Conservation (phyloP, 2,797 vertebrate species). For the Gymnopithys bicolor region DNA sequence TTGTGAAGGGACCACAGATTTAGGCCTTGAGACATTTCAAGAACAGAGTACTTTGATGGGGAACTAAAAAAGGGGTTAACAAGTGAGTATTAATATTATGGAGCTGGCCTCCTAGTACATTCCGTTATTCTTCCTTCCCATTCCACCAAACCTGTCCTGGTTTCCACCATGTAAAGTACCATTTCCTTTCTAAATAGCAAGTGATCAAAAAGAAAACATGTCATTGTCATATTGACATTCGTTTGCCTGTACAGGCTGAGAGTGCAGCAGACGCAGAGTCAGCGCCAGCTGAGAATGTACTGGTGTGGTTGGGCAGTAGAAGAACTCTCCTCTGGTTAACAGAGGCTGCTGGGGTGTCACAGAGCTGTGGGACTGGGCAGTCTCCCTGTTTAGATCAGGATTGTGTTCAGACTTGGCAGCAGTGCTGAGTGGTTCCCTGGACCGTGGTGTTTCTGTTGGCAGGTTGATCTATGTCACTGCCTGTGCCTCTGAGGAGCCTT, state of each 20-base stretch:
- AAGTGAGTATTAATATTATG: background rate
- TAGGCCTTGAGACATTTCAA: background rate
- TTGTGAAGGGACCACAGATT: fast-evolving
- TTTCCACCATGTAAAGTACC: background rate
- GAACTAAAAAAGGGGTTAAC: background rate
- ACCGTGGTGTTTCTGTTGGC: background rate
- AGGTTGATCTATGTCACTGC: background rate
- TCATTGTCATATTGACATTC: background rate
- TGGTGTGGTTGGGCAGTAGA: background rate
- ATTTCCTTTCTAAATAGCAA: background rate
- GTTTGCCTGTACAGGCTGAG: background rate
- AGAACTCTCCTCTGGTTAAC: background rate
- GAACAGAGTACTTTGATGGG: background rate
- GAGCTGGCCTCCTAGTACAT: background rate
- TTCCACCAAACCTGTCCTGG: background rate
- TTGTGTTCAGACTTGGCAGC: background rate
- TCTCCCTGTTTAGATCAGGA: background rate
- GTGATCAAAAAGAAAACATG: background rate
- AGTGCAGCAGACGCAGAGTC: background rate
- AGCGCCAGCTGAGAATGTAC: background rate
- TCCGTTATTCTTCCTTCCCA: background rate
- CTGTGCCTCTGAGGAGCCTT: fast-evolving
- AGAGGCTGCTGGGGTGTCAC: background rate
- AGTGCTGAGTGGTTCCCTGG: background rate
- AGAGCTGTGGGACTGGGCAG: background rate